Base-by-base conservation (phyloP, 2,888 invertebrate genomes). In the Pachycephus smyrnensis region DNA sequence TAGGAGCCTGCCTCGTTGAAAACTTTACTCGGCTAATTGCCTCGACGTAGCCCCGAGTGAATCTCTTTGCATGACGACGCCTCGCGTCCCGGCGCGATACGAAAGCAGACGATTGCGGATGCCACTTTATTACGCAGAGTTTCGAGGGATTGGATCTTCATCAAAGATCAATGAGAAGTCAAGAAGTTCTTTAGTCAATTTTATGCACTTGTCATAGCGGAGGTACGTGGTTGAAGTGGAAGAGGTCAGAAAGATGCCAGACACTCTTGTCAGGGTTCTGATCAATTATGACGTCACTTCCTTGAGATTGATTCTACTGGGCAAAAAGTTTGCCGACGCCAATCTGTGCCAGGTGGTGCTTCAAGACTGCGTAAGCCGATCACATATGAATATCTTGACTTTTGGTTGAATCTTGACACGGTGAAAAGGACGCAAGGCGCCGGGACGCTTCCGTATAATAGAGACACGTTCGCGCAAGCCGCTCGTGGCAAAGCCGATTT, bases 381-480 rank as follows among this genome's bases (percentile, higher is more conserved):
- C 55, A 9, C 55, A 23, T 23, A 23, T 0, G 55, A 55, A 55
- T 9, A 55, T 23, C 55, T 55, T 55, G 23, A 55, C 9, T 55
- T 55, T 55, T 23, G 55, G 55, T 9, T 55, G 55, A 23, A 23
- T 23, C 55, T 23, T 23, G 55, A 55, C 55, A 55, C 23, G 2
- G 55, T 55, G 55, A 55, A 55, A 23, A 55, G 23, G 55, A 2
- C 23, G 40, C 40, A 6, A 2, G 40, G 40, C 23, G 55, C 23
- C 55, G 23, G 55, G 55, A 55, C 23, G 55, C 2, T 23, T 55
- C 23, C 15, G 55, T 55, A 33, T 88, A 88, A 89, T 89, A 87
- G 89, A 89, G 89, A 89, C 89, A 88, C 89, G 88, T 88, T 88
- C 88, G 83, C 86, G 84, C 87, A 84, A 85, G 86, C 86, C 84